phyloP scores from a whole-genome alignment of 2,888 invertebrate species.

The Mythimna pallens region DNA sequence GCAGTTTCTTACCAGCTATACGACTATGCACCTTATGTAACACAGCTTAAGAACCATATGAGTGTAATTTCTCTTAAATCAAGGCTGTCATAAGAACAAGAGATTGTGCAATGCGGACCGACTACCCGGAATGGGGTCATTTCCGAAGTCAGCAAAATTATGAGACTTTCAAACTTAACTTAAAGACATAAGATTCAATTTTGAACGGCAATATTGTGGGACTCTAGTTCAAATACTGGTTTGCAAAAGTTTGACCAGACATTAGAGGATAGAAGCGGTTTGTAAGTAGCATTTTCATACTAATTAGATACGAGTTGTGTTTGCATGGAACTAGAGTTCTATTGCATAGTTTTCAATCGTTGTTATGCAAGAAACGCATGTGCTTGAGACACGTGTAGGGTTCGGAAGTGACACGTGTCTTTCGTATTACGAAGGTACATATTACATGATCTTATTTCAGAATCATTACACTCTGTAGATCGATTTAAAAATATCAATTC shows the following conservation, averaged over 20 bases:
- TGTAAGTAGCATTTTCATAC: slow-evolving; percentile 42
- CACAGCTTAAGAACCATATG: slow-evolving; percentile 44
- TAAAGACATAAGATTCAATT: not conserved
- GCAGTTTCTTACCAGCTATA: slow-evolving; percentile 5
- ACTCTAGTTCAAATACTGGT: slow-evolving; percentile 50
- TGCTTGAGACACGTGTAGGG: slow-evolving; percentile 6
- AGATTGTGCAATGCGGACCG: slow-evolving; percentile 69
- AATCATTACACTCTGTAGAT: not conserved
- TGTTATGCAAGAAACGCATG: slow-evolving; percentile 22
- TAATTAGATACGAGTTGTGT: slow-evolving; percentile 32
- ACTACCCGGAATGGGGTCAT: slow-evolving; percentile 75
- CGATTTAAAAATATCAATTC: not conserved
- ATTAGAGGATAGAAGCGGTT: slow-evolving; percentile 50
- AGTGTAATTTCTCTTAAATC: slow-evolving; percentile 62
- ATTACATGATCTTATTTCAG: not conserved
- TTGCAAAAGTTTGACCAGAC: slow-evolving; percentile 60
- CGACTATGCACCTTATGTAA: slow-evolving; percentile 33
- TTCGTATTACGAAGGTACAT: not conserved
- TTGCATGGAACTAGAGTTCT: slow-evolving; percentile 10
- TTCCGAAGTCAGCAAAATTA: slow-evolving; percentile 66
- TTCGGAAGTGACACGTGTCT: slow-evolving; percentile 22
- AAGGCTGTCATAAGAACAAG: slow-evolving; percentile 69
- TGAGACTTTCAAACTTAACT: slow-evolving; percentile 31
- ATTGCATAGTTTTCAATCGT: slow-evolving; percentile 26
- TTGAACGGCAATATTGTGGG: slow-evolving; percentile 11